Evolutionary conservation across 2,888 invertebrate species (phyloP), one percentile per base, ranked within the genome.

Genomic region (Drosophila anceps): DNA sequence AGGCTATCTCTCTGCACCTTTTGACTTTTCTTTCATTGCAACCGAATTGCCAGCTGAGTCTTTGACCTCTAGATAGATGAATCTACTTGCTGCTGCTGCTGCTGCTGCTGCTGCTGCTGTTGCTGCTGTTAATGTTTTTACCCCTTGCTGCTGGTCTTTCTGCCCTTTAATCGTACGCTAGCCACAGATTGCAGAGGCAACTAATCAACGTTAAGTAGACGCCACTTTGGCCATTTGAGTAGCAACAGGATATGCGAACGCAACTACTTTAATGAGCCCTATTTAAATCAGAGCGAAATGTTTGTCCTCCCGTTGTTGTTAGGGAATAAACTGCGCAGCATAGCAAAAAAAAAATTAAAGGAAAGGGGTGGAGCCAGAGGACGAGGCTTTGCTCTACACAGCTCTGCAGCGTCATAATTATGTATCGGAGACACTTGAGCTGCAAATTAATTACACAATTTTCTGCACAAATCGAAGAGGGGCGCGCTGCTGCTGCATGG

Each of bases 381-480:
- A 1, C 4, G 54, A 2, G 41, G 29, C 18, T 20, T 13, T 8
- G 27, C 44, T 15, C 24, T 0, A 15, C 37, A 15, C 27, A 20
- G 61, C 9, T 29, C 12, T 24, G 18, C 43, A 44, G 84, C 76
- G 67, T 78, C 73, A 80, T 84, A 84, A 87, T 87, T 87, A 80
- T 79, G 62, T 67, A 63, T 70, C 13, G 51, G 44, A 67, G 76
- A 73, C 84, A 84, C 84, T 81, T 69, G 66, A 84, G 73, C 79
- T 81, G 79, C 69, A 76, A 85, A 84, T 81, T 85, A 84, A 88
- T 88, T 83, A 85, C 71, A 69, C 75, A 76, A 78, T 82, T 78
- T 75, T 78, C 73, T 68, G 69, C 63, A 57, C 62, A 57, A 65
- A 64, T 67, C 67, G 59, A 69, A 35, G 39, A n/a, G 51, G n/a